Evolutionary conservation across 2,888 invertebrate species (phyloP).

Genomic region (Patella caerulea): DNA sequence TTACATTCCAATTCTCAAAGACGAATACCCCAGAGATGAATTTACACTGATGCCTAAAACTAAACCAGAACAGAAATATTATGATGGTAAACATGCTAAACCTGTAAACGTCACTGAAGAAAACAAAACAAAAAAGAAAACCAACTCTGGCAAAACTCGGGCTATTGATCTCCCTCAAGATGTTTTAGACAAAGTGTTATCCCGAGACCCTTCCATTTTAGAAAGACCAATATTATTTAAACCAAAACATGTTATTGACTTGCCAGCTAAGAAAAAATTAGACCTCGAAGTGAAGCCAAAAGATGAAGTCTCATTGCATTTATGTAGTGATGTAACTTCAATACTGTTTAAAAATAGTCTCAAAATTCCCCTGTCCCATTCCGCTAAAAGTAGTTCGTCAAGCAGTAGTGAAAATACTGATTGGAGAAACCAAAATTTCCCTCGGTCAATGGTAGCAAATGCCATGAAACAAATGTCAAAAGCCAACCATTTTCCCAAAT

Average conservation of each 20-base stretch:
- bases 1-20: conserved; percentile 59
- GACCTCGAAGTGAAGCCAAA: conserved; percentile 49
- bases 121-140: conserved; percentile 33
- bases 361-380: conserved; percentile 15
- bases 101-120: conserved; percentile 29
- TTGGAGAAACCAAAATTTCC: conserved; percentile 46
- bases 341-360: conserved; percentile 56
- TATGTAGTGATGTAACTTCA: conserved; percentile 60
- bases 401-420: conserved; percentile 28
- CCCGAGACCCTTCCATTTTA: conserved; percentile 45
- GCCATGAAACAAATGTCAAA: conserved; percentile 47
- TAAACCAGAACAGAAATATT: conserved; percentile 54
- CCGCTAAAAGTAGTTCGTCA: conserved; percentile 14
- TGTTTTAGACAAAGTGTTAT: conserved; percentile 47
- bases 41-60: conserved; percentile 64
- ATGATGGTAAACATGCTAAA: conserved; percentile 53
- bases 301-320: conserved; percentile 59
- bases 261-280: conserved; percentile 62
- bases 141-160: conserved; percentile 35
- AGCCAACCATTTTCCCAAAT: conserved; percentile 46
- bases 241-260: conserved; percentile 63
- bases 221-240: conserved; percentile 65
- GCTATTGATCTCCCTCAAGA: conserved; percentile 59
- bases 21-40: conserved; percentile 68
- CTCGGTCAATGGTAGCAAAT: conserved; percentile 47